Evolutionary conservation across 2,113 vertebrate genomes (phyloP).

Genomic region (Zapus hudsonius): DNA sequence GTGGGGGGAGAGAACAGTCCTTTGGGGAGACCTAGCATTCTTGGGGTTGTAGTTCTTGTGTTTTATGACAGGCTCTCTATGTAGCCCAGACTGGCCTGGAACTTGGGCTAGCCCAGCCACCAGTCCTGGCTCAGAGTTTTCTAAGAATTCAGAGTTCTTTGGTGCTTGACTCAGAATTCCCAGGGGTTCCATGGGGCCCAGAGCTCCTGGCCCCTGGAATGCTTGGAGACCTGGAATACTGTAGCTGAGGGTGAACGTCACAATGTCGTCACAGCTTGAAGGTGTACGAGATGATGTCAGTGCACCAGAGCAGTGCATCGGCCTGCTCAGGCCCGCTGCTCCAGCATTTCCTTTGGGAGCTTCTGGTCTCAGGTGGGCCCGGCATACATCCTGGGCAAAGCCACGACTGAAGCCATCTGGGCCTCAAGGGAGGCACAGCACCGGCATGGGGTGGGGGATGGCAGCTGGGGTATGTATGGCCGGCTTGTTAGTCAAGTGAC

Average conservation of each 20-base stretch:
- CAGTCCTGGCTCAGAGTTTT: background rate
- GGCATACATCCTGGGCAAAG: conserved; percentile 82
- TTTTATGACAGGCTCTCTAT: background rate
- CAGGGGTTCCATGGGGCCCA: background rate
- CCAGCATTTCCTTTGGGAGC: conserved; percentile 50
- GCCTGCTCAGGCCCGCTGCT: conserved; percentile 89
- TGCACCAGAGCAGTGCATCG: conserved; percentile 90
- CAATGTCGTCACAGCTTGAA: conserved; percentile 84
- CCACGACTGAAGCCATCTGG: conserved; percentile 87
- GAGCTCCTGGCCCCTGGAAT: background rate
- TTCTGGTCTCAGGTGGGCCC: conserved; percentile 67
- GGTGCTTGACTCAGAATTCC: background rate
- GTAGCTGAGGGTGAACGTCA: background rate
- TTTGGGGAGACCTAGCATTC: background rate
- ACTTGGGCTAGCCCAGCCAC: background rate
- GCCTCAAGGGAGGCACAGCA: conserved; percentile 79
- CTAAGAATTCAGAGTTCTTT: background rate
- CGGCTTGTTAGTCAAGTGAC: background rate
- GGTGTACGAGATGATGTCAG: conserved; percentile 91
- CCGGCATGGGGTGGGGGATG: conserved; percentile 53
- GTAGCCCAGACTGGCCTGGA: background rate
- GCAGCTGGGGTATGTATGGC: conserved; percentile 53
- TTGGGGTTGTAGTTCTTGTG: background rate
- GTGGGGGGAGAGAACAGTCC: conserved; percentile 20
- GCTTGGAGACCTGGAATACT: background rate